A percentile compares a stretch with the other conserved stretches of the same genome.
Evolutionary conservation across 2,888 invertebrate genomes (phyloP).

Genomic region (Polylopha cassiicola): DNA sequence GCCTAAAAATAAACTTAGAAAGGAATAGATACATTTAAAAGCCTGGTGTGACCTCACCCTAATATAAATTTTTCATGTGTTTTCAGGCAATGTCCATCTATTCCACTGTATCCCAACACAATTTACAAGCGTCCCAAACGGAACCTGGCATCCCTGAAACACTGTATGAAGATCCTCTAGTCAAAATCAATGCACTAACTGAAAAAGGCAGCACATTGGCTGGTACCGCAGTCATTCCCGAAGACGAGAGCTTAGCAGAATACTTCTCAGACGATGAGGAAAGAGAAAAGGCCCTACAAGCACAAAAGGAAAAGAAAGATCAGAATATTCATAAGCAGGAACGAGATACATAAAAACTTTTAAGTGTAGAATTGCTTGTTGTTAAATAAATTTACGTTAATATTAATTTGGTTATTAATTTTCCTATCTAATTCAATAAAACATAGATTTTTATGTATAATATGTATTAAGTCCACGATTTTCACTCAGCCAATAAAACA

Average conservation of each 20-base stretch:
- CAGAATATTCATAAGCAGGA: constrained; percentile 49
- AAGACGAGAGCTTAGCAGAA: constrained; percentile 60
- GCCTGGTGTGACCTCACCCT: background rate
- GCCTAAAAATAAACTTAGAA: too few relatives aligned
- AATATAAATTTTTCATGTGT: constrained; percentile 18
- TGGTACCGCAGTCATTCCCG: constrained; percentile 44
- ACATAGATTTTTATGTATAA: constrained; percentile 3
- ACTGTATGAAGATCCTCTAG: constrained; percentile 50
- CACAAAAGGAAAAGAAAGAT: constrained; percentile 56
- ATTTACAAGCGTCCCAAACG: constrained; percentile 30
- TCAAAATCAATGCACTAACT: constrained; percentile 49
- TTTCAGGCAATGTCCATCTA: constrained; percentile 80
- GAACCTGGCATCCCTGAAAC: constrained; percentile 39
- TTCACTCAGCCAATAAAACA: constrained; percentile 18
- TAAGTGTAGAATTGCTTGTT: constrained; percentile 40
- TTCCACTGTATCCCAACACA: constrained; percentile 70
- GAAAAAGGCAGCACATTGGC: constrained; percentile 57
- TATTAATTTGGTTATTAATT: constrained; percentile 13
- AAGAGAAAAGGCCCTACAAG: constrained; percentile 57
- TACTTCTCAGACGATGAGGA: constrained; percentile 75
- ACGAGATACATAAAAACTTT: constrained; percentile 51
- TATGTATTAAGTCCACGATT: constrained; percentile 15
- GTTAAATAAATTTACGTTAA: constrained; percentile 40
- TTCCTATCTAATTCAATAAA: constrained; percentile 6
- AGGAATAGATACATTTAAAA: too few relatives aligned